Conservation (phyloP, 2,113 vertebrate species). For the Bujurquina vittata region DNA sequence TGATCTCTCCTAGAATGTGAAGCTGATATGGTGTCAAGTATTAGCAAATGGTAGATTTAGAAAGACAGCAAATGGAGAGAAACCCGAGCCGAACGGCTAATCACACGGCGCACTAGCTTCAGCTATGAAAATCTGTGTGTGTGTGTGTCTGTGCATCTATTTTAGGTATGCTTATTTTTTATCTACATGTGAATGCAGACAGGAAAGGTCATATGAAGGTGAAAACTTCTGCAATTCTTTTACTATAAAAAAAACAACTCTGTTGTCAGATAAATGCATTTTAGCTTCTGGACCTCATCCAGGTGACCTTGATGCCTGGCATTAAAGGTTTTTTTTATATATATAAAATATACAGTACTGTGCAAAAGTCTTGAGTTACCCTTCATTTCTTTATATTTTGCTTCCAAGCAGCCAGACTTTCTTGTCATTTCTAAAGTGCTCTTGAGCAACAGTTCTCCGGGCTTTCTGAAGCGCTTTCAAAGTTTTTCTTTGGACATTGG, state of each 20-base stretch:
- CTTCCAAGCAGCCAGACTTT: neutral
- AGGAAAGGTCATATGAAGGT: neutral
- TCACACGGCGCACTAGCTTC: conserved; percentile 28
- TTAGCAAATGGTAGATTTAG: conserved; percentile 73
- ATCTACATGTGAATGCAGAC: too few relatives aligned
- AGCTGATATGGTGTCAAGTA: conserved; percentile 65
- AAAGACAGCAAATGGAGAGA: conserved; percentile 63
- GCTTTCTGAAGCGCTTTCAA: too few relatives aligned
- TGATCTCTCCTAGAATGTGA: conserved; percentile 34
- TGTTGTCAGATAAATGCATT: neutral
- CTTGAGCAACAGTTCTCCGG: too few relatives aligned
- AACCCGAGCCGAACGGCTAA: conserved; percentile 67
- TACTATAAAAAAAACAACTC: neutral
- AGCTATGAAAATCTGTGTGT: conserved; percentile 25
- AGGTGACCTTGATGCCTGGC: neutral
- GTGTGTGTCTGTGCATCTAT: conserved; percentile 6
- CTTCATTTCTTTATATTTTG: neutral
- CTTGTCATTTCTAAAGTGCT: too few relatives aligned
- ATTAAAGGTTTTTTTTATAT: neutral
- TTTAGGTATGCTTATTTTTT: conserved; percentile 5
- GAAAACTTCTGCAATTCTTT: neutral
- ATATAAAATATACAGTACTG: too few relatives aligned
- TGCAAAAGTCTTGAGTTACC: neutral
- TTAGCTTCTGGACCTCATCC: neutral
- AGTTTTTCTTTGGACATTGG: neutral